Percentiles rank a stretch among this genome's conserved stretches.
Evolutionary conservation across 1,140 invertebrate genomes (phyloP).

Genomic region (Psix sp.): DNA sequence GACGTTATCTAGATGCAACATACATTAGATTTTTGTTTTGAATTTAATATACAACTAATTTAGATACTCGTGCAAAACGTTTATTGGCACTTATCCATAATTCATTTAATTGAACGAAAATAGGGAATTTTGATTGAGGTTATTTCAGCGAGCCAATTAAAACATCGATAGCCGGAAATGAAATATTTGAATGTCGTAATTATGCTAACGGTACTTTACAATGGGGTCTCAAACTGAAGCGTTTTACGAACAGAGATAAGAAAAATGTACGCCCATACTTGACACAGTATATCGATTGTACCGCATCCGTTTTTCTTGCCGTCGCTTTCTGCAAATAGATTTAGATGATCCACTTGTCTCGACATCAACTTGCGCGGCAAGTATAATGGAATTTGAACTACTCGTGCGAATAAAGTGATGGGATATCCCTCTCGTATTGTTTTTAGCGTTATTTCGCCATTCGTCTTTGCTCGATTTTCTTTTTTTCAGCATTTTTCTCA

Average conservation of each 20-base stretch:
- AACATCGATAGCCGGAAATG: too few species aligned
- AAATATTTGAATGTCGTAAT: too few species aligned
- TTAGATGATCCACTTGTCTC: constrained; percentile 27
- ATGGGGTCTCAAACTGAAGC: neutral
- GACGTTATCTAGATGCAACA: too few species aligned
- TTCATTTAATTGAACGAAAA: too few species aligned
- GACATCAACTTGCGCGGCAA: constrained; percentile 10
- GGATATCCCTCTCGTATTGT: constrained; percentile 18
- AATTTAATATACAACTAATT: too few species aligned
- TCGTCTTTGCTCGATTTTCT: neutral
- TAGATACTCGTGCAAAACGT: too few species aligned
- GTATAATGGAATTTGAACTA: constrained; percentile 38
- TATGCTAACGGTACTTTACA: neutral
- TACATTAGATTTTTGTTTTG: too few species aligned
- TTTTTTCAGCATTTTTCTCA: neutral
- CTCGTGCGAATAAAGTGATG: constrained; percentile 28
- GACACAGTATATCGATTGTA: constrained; percentile 27
- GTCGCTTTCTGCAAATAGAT: constrained; percentile 31
- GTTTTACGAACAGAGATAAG: too few species aligned
- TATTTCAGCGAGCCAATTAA: too few species aligned
- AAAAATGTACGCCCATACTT: neutral
- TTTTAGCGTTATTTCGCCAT: neutral
- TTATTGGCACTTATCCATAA: too few species aligned
- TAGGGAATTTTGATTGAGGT: too few species aligned
- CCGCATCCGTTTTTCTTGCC: constrained; percentile 14